Evolutionary conservation across 2,797 vertebrate species (phyloP).

Genomic region (Sebastes steindachneri): DNA sequence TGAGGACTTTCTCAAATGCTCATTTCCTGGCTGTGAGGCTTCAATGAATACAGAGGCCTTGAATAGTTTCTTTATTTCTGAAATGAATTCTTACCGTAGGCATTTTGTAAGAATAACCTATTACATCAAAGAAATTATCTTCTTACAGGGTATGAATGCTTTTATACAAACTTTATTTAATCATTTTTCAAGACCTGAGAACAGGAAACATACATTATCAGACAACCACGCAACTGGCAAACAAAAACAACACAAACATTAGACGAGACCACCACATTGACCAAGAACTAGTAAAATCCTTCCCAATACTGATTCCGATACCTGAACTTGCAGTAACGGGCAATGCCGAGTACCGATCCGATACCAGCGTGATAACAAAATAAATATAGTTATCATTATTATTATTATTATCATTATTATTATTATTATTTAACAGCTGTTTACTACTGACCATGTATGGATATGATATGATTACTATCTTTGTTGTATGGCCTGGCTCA

Average conservation of each 20-base stretch:
- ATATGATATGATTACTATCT: too few relatives aligned
- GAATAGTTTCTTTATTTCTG: not conserved
- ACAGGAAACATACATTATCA: not conserved
- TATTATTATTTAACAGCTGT: too few relatives aligned
- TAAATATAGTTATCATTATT: too few relatives aligned
- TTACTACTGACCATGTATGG: too few relatives aligned
- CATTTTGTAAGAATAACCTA: not conserved
- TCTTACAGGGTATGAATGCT: not conserved
- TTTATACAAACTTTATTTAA: not conserved
- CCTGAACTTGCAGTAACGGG: too few relatives aligned
- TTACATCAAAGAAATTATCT: not conserved
- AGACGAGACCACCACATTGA: not conserved
- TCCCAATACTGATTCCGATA: too few relatives aligned
- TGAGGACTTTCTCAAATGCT: not conserved
- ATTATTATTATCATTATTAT: too few relatives aligned
- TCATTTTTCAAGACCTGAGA: not conserved
- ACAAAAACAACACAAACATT: not conserved
- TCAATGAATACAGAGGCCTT: not conserved
- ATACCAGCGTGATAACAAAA: too few relatives aligned
- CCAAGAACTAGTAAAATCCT: not conserved
- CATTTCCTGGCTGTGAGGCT: not conserved
- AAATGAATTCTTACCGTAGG: not conserved
- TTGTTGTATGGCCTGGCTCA: too few relatives aligned
- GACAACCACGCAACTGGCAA: not conserved
- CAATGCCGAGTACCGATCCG: fast-evolving